These are phyloP conservation scores for Vulpes lagopus DNA, from an alignment of 2,113 vertebrate species.

Conservation along the genomic window DNA sequence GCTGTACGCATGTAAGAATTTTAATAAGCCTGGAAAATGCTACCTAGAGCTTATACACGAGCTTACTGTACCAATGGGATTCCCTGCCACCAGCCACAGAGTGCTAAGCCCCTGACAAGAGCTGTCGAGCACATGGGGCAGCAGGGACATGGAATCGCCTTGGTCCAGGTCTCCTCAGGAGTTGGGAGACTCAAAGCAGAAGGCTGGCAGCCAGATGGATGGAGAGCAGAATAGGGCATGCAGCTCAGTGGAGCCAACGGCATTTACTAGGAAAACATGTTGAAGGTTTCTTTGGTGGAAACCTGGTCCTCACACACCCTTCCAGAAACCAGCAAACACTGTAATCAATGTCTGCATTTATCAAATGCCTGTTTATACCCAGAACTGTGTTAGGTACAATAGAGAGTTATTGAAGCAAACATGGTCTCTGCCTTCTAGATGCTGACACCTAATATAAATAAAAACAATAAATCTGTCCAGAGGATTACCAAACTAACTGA, in stretches of 20 bases:
- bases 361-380: conserved; percentile 59
- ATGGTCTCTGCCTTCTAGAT: conserved; percentile 62
- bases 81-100: conserved; percentile 65
- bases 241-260: conserved; percentile 24
- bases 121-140: conserved; percentile 3
- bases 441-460: conserved; percentile 78
- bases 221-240: conserved; percentile 54
- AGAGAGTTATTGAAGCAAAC: conserved; percentile 73
- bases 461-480: conserved; percentile 79
- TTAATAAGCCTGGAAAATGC: conserved; percentile 83
- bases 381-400: conserved; percentile 51
- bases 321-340: conserved; percentile 61
- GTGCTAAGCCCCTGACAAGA: conserved; percentile 74
- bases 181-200: conserved; percentile 35
- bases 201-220: conserved; percentile 70
- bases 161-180: conserved; percentile 62
- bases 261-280: conserved; percentile 71
- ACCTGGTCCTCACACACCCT: conserved; percentile 62
- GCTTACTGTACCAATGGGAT: conserved; percentile 77
- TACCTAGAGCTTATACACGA: conserved; percentile 74
- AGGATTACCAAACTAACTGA: conserved; percentile 76
- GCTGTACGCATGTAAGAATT: conserved; percentile 80
- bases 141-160: conserved; percentile 25
- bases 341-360: conserved; percentile 65
- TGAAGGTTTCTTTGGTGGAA: conserved; percentile 2